Conservation (phyloP, 2,888 invertebrate species). For the Leptopilina drosophilae region DNA sequence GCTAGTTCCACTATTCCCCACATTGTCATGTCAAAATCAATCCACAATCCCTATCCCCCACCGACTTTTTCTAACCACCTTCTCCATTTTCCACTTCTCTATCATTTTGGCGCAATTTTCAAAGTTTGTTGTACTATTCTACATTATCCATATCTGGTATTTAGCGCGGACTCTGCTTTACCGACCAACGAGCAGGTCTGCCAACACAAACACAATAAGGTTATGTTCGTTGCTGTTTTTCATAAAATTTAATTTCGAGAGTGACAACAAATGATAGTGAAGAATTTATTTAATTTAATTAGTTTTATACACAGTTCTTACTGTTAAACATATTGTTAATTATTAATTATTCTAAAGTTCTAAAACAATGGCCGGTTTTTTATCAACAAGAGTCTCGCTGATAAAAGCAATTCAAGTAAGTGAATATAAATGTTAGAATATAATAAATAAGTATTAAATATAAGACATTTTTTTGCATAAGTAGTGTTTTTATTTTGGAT, state of each 20-base stretch:
- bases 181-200: background rate
- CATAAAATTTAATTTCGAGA: no score
- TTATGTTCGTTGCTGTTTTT: background rate
- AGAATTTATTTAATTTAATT: background rate
- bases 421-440: background rate
- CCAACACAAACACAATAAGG: background rate
- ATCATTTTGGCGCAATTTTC: background rate
- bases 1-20: constrained; percentile 66
- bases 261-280: no score
- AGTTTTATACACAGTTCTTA: background rate
- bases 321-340: background rate
- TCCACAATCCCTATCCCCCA: background rate
- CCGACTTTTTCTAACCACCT: background rate
- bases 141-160: background rate
- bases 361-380: constrained; percentile 22
- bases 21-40: constrained; percentile 51
- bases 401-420: constrained; percentile 41
- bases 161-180: background rate
- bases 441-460: constrained; percentile 1
- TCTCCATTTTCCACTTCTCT: constrained; percentile 9
- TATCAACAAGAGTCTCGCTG: constrained; percentile 16
- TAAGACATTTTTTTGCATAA: background rate
- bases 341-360: background rate
- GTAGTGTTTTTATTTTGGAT: no score
- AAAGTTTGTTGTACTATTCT: background rate